Conservation (phyloP, 1,140 invertebrate genomes). For the Drosophila micromelanica region DNA sequence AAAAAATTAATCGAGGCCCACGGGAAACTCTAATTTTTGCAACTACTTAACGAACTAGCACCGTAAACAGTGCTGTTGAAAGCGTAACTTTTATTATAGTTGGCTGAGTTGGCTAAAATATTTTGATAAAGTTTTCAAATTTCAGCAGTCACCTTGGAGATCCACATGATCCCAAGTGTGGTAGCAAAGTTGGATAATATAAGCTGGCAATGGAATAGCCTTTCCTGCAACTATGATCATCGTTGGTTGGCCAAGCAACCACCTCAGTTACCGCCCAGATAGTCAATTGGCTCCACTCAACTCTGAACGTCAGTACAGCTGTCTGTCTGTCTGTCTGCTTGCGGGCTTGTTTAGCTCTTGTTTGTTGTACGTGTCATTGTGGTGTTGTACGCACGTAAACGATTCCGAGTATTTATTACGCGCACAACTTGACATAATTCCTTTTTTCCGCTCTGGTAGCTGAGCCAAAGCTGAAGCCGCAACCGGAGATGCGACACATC, state of each 20-base stretch:
- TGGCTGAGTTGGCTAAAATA: not conserved
- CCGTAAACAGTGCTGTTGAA: too few species aligned
- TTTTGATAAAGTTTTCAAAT: conserved; percentile 59
- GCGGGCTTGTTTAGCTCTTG: conserved; percentile 51
- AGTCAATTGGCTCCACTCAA: conserved; percentile 42
- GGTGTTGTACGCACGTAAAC: conserved; percentile 76
- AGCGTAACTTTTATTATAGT: not conserved
- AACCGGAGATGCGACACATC: conserved; percentile 8
- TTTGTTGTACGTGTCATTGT: conserved; percentile 67
- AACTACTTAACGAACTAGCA: conserved; percentile 20
- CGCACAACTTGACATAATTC: conserved; percentile 80
- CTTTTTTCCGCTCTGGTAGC: conserved; percentile 62
- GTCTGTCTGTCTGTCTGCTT: conserved; percentile 25
- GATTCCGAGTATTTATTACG: conserved; percentile 79
- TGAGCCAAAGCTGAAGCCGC: conserved; percentile 21
- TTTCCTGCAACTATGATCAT: not conserved
- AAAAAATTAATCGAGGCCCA: not conserved
- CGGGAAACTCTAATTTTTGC: not conserved
- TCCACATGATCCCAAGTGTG: conserved; percentile 44
- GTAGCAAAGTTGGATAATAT: conserved; percentile 63
- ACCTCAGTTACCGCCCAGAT: not conserved
- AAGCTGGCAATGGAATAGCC: conserved; percentile 1
- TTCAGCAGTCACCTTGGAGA: conserved; percentile 53
- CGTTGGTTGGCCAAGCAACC: not conserved
- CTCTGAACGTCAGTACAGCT: conserved; percentile 12